These are phyloP conservation scores for Chamaea fasciata DNA, from an alignment of 2,113 vertebrate species.

Conservation along the genomic window DNA sequence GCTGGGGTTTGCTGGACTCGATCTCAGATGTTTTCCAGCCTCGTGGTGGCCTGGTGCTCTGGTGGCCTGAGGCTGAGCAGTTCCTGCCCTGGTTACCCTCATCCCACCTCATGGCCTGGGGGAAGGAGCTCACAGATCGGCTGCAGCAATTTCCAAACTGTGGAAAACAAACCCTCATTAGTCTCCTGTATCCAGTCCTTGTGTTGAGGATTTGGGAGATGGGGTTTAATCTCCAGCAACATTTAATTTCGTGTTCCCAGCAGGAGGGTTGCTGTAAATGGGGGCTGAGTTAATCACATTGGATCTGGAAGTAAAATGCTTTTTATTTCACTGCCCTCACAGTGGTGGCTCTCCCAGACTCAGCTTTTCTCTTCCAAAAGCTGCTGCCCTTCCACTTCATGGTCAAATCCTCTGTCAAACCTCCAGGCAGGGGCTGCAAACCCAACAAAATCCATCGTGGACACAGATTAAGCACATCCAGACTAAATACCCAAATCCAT, in stretches of 20 bases:
- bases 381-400: neutral
- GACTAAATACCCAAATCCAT: neutral
- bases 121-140: neutral
- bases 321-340: neutral
- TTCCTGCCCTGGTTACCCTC: neutral
- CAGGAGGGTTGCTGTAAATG: neutral
- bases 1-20: neutral
- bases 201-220: neutral
- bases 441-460: neutral
- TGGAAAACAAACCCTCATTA: constrained; percentile 10
- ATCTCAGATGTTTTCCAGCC: neutral
- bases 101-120: neutral
- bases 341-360: neutral
- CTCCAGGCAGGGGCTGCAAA: neutral
- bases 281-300: neutral
- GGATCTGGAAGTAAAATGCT: constrained; percentile 1
- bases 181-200: neutral
- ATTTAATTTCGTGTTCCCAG: neutral
- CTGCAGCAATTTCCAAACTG: neutral
- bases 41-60: neutral
- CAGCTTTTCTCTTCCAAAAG: neutral
- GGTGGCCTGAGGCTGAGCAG: neutral
- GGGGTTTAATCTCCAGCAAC: neutral
- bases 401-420: neutral
- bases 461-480: neutral